These are phyloP conservation scores for Balaeniceps rex DNA, from an alignment of 2,113 vertebrate species.

Conservation along the genomic window DNA sequence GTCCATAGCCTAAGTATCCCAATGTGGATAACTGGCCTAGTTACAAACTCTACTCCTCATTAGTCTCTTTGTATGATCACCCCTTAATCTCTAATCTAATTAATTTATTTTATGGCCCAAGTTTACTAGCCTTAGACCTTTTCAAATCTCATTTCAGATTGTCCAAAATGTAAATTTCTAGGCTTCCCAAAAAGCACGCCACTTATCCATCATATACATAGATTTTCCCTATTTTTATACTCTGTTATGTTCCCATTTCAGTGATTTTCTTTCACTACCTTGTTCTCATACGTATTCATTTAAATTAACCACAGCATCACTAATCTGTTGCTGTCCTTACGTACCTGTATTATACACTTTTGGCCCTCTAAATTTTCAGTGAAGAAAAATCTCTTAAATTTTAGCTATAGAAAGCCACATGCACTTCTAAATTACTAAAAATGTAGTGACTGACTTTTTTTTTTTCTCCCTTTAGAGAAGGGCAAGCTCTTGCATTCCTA, in stretches of 20 bases:
- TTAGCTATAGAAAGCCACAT: neutral
- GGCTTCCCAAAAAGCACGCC: neutral
- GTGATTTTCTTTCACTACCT: neutral
- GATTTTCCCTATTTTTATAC: neutral
- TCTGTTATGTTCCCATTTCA: neutral
- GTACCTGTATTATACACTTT: neutral
- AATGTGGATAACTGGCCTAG: conserved; percentile 45
- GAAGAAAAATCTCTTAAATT: neutral
- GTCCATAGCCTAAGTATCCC: neutral
- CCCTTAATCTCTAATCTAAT: conserved; percentile 58
- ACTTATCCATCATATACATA: neutral
- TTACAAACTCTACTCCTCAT: conserved; percentile 50
- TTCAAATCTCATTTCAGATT: neutral
- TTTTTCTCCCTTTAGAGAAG: neutral
- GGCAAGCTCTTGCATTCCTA: neutral
- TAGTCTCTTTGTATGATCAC: neutral
- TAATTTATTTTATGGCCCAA: conserved; percentile 39
- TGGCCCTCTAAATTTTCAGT: neutral
- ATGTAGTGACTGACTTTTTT: neutral
- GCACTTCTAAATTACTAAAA: neutral
- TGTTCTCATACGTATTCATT: neutral
- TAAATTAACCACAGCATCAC: neutral
- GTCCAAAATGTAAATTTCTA: neutral
- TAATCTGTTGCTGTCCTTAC: neutral
- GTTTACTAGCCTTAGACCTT: neutral